Base-by-base conservation (phyloP, 2,888 invertebrate species). In the Gastrophysa polygoni region DNA sequence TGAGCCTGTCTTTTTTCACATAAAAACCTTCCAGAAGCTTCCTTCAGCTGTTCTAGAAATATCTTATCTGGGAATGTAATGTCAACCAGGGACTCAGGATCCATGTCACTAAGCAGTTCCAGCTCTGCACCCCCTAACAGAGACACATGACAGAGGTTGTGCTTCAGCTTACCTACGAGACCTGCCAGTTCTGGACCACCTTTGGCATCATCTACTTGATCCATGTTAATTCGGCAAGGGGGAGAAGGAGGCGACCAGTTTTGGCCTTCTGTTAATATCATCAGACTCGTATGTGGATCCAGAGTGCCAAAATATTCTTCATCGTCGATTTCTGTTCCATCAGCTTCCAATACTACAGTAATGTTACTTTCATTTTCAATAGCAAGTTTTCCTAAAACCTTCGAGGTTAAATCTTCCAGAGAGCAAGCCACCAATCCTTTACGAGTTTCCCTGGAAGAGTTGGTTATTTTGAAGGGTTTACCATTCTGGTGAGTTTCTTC, bases 291-390 rank as follows among this genome's bases (percentile, higher is more conserved):
- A 76, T 96, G 93, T 68, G 90, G 90, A 73, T 95, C 95, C 67
- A 96, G 83, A 1, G 95, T 95, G 50, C 90, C 91, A 81, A 96
- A 96, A 82, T 96, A 96, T 79, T 95, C 95, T 80, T 96, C 96
- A 77, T 96, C 96, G 74, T 96, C 96, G 52, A 96, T 92, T 84
- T 96, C 96, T 0, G 96, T 96, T 29, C 96, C 96, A 83, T 96
- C 96, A 51, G 88, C 90, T 80, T 96, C 96, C 71, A 96, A 83
- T 38, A 95, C 95, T 61, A 96, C 91, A 57, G 91, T 92, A 61
- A 93, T 83, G 69, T 88, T 87, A 68, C 85, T 84, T 69, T 88
- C 87, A 67, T 85, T 84, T 58, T 85, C 81, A 65, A 89, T 78
- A 20, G 86, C 85, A 69, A 93, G 85, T 80, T 92, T 91, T 75